These are phyloP conservation scores for Zaprionus kolodkinae DNA, from an alignment of 1,140 invertebrate species.

Conservation along the genomic window DNA sequence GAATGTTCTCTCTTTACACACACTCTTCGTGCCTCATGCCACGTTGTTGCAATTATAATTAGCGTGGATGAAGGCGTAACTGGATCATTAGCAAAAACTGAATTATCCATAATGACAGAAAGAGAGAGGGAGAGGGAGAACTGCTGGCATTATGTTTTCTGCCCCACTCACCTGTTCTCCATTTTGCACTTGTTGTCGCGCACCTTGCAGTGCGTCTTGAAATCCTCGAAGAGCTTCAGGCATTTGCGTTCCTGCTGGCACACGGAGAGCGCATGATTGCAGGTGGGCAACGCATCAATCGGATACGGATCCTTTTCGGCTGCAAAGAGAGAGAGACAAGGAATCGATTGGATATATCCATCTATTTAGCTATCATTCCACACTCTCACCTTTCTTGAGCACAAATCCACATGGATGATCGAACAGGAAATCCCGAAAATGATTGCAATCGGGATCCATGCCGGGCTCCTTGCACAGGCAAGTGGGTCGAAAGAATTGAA, in stretches of 20 bases:
- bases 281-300: conserved; percentile 93
- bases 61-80: conserved; percentile 5
- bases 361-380: no score
- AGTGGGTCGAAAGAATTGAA: conserved; percentile 95
- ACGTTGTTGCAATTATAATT: conserved; percentile 51
- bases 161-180: conserved; percentile 94
- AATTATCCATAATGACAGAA: conserved; percentile 51
- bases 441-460: conserved; percentile 95
- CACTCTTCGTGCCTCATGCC: not conserved
- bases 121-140: not conserved
- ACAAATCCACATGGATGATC: conserved; percentile 96
- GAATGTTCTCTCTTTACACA: conserved; percentile 39
- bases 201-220: conserved; percentile 93
- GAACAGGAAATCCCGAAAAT: conserved; percentile 95
- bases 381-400: conserved; percentile 91
- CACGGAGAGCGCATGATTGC: conserved; percentile 93
- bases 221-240: conserved; percentile 91
- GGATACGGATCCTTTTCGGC: conserved; percentile 94
- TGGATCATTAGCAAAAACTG: conserved; percentile 45
- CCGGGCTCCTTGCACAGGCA: conserved; percentile 95
- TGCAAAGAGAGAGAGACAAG: no score
- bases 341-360: no score
- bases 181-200: conserved; percentile 93
- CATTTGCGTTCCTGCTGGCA: conserved; percentile 92
- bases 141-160: no score